Evolutionary conservation across 2,888 invertebrate species (phyloP).

Genomic region (Spisula solida): DNA sequence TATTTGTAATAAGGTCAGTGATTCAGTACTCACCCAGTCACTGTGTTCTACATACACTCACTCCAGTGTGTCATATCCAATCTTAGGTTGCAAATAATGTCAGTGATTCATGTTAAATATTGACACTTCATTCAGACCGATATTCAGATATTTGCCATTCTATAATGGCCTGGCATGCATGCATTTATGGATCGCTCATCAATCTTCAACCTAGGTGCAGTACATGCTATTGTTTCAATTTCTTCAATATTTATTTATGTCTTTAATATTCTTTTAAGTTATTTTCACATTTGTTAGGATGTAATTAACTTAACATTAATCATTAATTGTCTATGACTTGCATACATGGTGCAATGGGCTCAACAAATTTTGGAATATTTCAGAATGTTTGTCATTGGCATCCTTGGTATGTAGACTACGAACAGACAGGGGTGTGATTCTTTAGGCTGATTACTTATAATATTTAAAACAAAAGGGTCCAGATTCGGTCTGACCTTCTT

Average conservation of each 20-base stretch:
- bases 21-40: not conserved
- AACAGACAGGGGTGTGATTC: no score
- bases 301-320: no score
- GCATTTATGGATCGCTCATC: not conserved
- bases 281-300: no score
- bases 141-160: not conserved
- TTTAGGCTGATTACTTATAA: no score
- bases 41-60: not conserved
- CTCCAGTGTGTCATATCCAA: not conserved
- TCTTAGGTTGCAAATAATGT: not conserved
- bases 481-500: no score
- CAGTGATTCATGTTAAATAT: conserved; percentile 17
- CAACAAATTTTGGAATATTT: no score
- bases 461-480: no score
- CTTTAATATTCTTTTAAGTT: not conserved
- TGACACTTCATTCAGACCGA: conserved; percentile 7
- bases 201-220: not conserved
- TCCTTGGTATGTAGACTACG: no score
- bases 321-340: no score
- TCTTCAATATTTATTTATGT: not conserved
- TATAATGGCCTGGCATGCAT: not conserved
- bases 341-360: no score
- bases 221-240: not conserved
- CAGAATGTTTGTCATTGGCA: no score
- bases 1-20: not conserved